These are phyloP conservation scores for Caenorhabditis briggsae DNA, from an alignment of 1,140 invertebrate species.

Conservation along the genomic window DNA sequence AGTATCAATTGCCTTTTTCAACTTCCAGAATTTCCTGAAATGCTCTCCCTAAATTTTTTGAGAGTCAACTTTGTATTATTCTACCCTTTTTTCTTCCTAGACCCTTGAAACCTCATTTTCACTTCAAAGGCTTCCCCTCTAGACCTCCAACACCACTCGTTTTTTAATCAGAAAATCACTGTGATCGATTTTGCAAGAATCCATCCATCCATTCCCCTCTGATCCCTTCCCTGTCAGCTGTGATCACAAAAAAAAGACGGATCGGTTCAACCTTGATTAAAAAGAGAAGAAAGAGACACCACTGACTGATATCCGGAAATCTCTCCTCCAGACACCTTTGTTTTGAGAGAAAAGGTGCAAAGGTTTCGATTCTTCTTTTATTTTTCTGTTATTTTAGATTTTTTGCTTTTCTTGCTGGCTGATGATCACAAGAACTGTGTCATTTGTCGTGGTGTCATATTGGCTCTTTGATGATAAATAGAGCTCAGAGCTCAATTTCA, in stretches of 20 bases:
- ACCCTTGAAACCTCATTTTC: no score
- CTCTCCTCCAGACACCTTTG: neutral
- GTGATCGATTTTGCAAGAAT: neutral
- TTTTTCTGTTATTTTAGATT: neutral
- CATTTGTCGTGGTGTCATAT: neutral
- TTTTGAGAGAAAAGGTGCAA: slow-evolving; percentile 3
- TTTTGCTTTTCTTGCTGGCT: neutral
- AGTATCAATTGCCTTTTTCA: no score
- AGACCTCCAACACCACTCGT: no score
- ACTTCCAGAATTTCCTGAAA: no score
- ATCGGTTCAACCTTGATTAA: slow-evolving; percentile 17
- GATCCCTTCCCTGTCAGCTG: slow-evolving; percentile 23
- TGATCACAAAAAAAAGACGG: neutral
- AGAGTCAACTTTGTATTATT: no score
- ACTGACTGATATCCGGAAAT: neutral
- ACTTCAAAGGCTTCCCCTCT: neutral
- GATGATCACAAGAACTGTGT: slow-evolving; percentile 4
- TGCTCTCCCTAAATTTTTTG: no score
- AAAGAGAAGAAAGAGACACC: slow-evolving; percentile 20
- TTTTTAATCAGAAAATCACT: no score
- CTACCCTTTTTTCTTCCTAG: no score
- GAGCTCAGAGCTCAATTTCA: slow-evolving; percentile 16
- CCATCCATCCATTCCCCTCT: neutral
- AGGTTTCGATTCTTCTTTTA: neutral
- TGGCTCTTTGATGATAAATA: neutral